Evolutionary conservation across 30 jellyfish, hydroid and myxozoan genomes (phyloP), one percentile per base, ranked within the genome.

Genomic region (Aurelia aurita complex sp. Pacific): DNA sequence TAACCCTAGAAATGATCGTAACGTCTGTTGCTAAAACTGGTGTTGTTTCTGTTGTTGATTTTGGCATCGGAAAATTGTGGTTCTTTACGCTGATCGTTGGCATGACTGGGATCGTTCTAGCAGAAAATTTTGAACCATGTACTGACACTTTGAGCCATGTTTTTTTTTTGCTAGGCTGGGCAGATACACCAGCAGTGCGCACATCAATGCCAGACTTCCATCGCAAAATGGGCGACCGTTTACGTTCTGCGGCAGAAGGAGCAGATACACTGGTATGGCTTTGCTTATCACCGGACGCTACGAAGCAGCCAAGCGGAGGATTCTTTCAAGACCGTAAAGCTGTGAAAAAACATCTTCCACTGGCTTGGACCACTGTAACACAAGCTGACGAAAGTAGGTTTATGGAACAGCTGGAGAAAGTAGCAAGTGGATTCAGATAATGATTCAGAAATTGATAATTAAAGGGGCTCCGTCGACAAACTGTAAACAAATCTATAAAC

Each of bases 181-280:
- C 96, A 11, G 97, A 90, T 66, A 90, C 97, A 9, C 97, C 97
- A 6, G 97, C 92, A 17, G 97, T 90, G 23, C 85, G 96, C 9
- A 36, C 88, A 0, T 84, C 97, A 43, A 66, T 90, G 96, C 96
- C 97, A 51, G 97, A 85, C 42, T 90, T 90, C 67, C 92, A 90
- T 64, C 89, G 90, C 6, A 40, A 74, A 74, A 90, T 90, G 97
- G 86, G 80, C 32, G 57, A 81, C 74, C 71, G 72, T 43, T 74
- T 90, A 4, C 88, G 97, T 5, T 62, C 97, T 19, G 81, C 97
- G 52, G 96, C 88, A 10, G 92, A 90, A 60, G 97, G 97, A 12
- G 97, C 97, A 2, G 97, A 90, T 54, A 90, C 97, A 7, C n/a
- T 90, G 40, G 78, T 90, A 5, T 90, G 97, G 97, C 77, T 90